These are phyloP conservation scores for Rhopalosiphum padi DNA, from an alignment of 1,140 invertebrate genomes.

Conservation along the genomic window DNA sequence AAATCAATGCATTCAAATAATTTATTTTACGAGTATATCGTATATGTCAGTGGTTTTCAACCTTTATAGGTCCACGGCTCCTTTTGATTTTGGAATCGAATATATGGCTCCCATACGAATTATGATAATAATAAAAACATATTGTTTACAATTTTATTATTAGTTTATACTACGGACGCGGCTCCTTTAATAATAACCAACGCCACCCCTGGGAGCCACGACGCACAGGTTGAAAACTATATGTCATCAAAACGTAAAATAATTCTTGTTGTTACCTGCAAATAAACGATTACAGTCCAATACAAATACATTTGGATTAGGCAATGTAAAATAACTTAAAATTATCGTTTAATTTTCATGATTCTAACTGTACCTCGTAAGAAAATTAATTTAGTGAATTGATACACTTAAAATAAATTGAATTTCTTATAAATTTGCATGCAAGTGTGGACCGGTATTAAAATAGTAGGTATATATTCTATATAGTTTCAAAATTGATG, in stretches of 20 bases:
- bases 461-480: not conserved
- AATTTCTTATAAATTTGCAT: not conserved
- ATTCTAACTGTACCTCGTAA: not conserved
- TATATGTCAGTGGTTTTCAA: too few relatives aligned
- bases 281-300: not conserved
- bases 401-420: not conserved
- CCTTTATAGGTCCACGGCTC: too few relatives aligned
- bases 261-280: not conserved
- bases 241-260: not conserved
- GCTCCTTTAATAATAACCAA: too few relatives aligned
- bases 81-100: too few relatives aligned
- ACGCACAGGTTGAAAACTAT: too few relatives aligned
- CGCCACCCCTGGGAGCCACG: too few relatives aligned
- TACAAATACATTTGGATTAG: not conserved
- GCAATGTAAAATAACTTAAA: not conserved
- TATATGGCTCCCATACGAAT: too few relatives aligned
- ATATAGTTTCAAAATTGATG: not conserved
- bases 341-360: not conserved
- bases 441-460: not conserved
- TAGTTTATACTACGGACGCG: too few relatives aligned
- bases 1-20: not conserved
- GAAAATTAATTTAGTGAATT: not conserved
- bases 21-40: not conserved
- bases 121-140: too few relatives aligned
- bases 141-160: too few relatives aligned